Evolutionary conservation across 1,140 invertebrate genomes (phyloP).

Genomic region (Heliconius hermathena): DNA sequence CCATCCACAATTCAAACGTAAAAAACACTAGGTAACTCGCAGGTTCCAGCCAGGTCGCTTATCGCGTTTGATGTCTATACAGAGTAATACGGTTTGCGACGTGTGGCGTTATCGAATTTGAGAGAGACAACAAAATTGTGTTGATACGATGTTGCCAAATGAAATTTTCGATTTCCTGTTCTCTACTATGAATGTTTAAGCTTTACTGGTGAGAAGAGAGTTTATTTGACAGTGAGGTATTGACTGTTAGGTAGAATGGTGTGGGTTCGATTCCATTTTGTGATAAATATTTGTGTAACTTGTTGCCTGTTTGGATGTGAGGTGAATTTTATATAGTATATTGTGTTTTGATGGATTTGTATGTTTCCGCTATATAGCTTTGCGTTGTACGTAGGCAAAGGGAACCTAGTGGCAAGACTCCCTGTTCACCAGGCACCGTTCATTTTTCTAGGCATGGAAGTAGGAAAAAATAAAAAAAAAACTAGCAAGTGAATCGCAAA

Average conservation of each 20-base stretch:
- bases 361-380: too few relatives aligned
- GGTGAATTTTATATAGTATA: too few relatives aligned
- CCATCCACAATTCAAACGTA: background rate
- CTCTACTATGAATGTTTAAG: slow-evolving; percentile 7
- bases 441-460: too few relatives aligned
- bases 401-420: too few relatives aligned
- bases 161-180: slow-evolving; percentile 40
- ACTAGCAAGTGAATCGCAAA: too few relatives aligned
- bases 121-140: slow-evolving; percentile 44
- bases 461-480: too few relatives aligned
- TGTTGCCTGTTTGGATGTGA: too few relatives aligned
- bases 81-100: slow-evolving; percentile 33
- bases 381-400: too few relatives aligned
- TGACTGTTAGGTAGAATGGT: background rate
- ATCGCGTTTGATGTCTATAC: slow-evolving; percentile 7
- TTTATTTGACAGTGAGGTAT: background rate
- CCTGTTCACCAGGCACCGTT: too few relatives aligned
- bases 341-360: too few relatives aligned
- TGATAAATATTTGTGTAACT: background rate
- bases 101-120: slow-evolving; percentile 45
- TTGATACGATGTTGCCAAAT: slow-evolving; percentile 47
- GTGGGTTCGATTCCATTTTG: background rate
- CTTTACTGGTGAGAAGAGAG: background rate
- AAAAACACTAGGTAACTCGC: background rate
- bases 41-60: background rate